A percentile compares a stretch with the other conserved stretches of the same genome.
These are phyloP conservation scores for Pithys albifrons DNA, from an alignment of 2,113 vertebrate species.

Conservation along the genomic window DNA sequence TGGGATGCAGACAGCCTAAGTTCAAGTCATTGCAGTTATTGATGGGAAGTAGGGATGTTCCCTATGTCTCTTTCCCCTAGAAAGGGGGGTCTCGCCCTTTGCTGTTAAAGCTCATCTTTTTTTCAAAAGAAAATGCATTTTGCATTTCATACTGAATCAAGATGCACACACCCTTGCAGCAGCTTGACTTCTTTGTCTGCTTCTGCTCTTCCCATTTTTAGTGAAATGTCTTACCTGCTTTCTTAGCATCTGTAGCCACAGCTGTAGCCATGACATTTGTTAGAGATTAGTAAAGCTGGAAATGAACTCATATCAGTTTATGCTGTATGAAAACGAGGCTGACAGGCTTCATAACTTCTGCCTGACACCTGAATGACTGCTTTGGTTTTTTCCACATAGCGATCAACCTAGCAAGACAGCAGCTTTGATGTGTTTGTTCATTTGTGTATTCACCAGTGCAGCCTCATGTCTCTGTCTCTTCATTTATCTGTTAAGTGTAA, in stretches of 20 bases:
- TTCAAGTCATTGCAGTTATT: neutral
- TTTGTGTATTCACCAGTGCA: neutral
- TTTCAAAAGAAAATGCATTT: neutral
- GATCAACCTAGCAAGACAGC: neutral
- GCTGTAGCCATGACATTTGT: neutral
- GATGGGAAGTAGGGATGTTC: neutral
- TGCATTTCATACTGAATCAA: neutral
- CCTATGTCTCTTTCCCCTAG: rapidly evolving
- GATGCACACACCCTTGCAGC: neutral
- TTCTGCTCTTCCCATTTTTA: neutral
- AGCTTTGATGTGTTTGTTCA: neutral
- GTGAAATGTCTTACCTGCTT: neutral
- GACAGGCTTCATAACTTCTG: neutral
- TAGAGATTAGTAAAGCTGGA: neutral
- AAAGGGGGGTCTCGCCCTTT: neutral
- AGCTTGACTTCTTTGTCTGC: neutral
- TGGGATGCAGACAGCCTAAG: neutral
- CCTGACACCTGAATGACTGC: neutral
- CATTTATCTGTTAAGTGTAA: neutral
- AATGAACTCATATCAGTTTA: neutral
- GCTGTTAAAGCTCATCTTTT: neutral
- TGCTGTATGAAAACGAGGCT: neutral
- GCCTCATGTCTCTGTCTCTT: neutral
- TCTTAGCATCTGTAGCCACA: neutral
- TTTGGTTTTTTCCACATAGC: neutral